Percentiles rank a stretch among this genome's conserved stretches.
These are phyloP conservation scores for Bucorvus abyssinicus DNA, from an alignment of 2,797 vertebrate genomes.

Conservation along the genomic window DNA sequence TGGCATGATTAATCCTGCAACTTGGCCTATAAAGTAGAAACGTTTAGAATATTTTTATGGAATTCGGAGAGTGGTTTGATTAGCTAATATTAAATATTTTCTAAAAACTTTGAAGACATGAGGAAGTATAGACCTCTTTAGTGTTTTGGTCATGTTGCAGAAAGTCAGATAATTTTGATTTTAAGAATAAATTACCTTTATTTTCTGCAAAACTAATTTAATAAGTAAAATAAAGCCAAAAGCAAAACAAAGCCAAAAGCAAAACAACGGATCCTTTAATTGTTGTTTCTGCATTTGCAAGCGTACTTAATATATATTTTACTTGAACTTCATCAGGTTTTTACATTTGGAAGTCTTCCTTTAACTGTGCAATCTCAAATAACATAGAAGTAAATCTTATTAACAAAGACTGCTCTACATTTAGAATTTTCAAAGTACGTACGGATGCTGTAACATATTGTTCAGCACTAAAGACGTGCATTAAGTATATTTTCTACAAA, in stretches of 20 bases:
- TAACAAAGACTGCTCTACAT: background rate
- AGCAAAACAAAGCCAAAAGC: constrained; percentile 33
- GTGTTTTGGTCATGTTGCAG: background rate
- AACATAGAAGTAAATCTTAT: background rate
- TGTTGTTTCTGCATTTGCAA: constrained; percentile 20
- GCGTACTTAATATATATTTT: background rate
- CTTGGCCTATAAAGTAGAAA: background rate
- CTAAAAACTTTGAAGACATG: background rate
- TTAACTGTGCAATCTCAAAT: background rate
- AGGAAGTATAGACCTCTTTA: background rate
- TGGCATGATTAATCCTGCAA: background rate
- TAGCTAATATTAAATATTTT: background rate
- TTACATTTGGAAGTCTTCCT: background rate
- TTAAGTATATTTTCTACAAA: constrained; percentile 1
- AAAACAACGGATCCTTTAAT: background rate
- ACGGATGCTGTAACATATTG: background rate
- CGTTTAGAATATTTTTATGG: background rate
- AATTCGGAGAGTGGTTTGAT: constrained; percentile 3
- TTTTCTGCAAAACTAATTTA: background rate
- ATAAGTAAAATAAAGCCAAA: background rate
- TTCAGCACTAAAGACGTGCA: background rate
- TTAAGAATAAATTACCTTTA: background rate
- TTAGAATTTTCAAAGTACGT: constrained; percentile 8
- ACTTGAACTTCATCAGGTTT: background rate
- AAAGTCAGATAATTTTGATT: background rate